These are phyloP conservation scores for Tillus elongatus DNA, from an alignment of 2,888 invertebrate species.

Conservation along the genomic window DNA sequence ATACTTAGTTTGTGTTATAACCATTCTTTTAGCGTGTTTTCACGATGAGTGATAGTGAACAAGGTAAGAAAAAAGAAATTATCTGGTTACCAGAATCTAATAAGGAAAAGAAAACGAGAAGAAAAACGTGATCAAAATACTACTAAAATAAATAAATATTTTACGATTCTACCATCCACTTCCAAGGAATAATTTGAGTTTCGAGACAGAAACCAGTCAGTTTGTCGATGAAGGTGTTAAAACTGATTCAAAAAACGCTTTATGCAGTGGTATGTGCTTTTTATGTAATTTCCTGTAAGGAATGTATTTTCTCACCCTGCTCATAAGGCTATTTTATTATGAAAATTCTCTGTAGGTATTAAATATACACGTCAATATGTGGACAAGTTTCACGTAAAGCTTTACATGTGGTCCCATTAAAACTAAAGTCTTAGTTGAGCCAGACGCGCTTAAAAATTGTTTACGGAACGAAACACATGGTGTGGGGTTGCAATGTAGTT, in stretches of 20 bases:
- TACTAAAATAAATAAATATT: constrained; percentile 14
- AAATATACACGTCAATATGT: too few relatives aligned
- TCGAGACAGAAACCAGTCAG: constrained; percentile 12
- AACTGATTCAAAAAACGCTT: constrained; percentile 7
- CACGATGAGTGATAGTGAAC: constrained; percentile 12
- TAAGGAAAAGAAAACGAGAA: constrained; percentile 15
- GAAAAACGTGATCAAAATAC: constrained; percentile 15
- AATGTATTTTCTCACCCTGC: too few relatives aligned
- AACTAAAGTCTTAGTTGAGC: too few relatives aligned
- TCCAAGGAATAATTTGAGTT: constrained; percentile 10
- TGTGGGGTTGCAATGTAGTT: too few relatives aligned
- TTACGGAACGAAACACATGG: too few relatives aligned
- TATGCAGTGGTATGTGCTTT: too few relatives aligned
- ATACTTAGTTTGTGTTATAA: constrained; percentile 11
- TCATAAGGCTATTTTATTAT: too few relatives aligned
- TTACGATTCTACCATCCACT: constrained; percentile 15
- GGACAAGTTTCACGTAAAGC: too few relatives aligned
- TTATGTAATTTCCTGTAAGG: too few relatives aligned
- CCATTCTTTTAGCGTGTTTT: constrained; percentile 13
- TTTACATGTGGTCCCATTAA: too few relatives aligned
- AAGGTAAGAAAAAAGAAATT: constrained; percentile 12
- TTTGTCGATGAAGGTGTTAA: constrained; percentile 13
- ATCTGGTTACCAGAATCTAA: constrained; percentile 14
- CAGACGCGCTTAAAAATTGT: too few relatives aligned
- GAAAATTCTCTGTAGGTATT: too few relatives aligned